Conservation (phyloP, 64 coral and sea anemone species). For the Trachythela sp. region DNA sequence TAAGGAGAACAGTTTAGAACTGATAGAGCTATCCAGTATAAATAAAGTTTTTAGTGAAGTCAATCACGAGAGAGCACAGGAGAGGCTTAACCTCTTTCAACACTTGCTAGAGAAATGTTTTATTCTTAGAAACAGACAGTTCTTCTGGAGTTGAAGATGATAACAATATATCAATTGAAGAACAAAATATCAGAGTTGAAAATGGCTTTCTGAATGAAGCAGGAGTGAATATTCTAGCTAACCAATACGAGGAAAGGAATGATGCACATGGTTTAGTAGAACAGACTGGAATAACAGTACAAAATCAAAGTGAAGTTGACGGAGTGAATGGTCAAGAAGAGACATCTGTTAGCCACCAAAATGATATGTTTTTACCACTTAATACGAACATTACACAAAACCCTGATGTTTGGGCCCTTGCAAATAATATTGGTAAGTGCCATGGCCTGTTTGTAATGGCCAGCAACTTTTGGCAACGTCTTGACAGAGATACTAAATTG, state of each 20-base stretch:
- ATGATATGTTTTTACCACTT: neutral
- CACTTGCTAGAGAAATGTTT: neutral
- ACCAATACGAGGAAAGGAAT: neutral
- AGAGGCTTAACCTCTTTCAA: too few relatives aligned
- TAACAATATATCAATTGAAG: neutral
- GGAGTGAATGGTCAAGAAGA: too few relatives aligned
- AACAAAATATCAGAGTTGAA: neutral
- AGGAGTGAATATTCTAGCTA: neutral
- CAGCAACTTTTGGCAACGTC: too few relatives aligned
- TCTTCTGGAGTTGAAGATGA: neutral
- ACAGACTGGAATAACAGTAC: neutral
- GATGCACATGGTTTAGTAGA: neutral
- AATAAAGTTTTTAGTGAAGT: too few relatives aligned
- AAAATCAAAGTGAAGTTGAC: neutral
- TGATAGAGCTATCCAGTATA: too few relatives aligned
- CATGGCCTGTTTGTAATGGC: too few relatives aligned
- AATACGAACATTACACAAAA: neutral
- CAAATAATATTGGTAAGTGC: constrained; percentile 1
- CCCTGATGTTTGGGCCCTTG: neutral
- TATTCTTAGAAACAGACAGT: neutral
- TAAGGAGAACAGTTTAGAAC: too few relatives aligned
- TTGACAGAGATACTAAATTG: too few relatives aligned
- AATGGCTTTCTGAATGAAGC: neutral
- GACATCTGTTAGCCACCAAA: neutral
- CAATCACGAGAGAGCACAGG: too few relatives aligned